Percentiles rank a stretch among this genome's conserved stretches.
phyloP scores from a whole-genome alignment of 2,797 vertebrate species.

The Alosa sapidissima region DNA sequence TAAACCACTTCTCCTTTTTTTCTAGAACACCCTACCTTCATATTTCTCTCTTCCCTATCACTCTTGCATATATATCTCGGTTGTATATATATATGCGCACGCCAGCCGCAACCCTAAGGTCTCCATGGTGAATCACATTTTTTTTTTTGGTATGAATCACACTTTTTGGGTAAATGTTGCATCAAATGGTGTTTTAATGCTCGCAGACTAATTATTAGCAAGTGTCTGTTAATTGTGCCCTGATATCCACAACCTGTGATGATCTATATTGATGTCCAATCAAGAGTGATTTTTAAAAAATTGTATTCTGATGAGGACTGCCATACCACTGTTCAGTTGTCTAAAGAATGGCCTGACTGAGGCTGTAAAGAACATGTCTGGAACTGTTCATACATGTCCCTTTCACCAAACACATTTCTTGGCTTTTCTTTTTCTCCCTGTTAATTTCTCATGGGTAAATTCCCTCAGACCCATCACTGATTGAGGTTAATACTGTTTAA shows the following conservation, averaged over 20 bases:
- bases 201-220: not conserved
- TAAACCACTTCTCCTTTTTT: conserved; percentile 78
- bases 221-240: not conserved
- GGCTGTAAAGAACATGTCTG: not conserved
- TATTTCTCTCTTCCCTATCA: conserved; percentile 66
- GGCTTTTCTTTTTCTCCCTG: conserved; percentile 1
- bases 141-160: conserved; percentile 51
- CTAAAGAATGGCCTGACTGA: not conserved
- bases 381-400: conserved; percentile 8
- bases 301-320: not conserved
- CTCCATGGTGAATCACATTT: conserved; percentile 50
- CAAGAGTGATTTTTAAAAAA: not conserved
- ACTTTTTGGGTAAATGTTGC: conserved; percentile 49
- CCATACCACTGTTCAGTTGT: not conserved
- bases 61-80: conserved; percentile 46
- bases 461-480: conserved; percentile 10
- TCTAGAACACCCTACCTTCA: conserved; percentile 79
- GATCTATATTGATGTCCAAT: not conserved
- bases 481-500: conserved; percentile 16
- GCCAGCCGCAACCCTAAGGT: conserved; percentile 56
- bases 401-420: conserved; percentile 19
- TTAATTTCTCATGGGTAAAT: not conserved
- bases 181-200: not conserved
- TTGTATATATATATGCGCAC: conserved; percentile 43
- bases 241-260: not conserved